Evolutionary conservation across 2,888 invertebrate genomes (phyloP), one percentile per base, ranked within the genome.

Genomic region (Drosophila yooni): DNA sequence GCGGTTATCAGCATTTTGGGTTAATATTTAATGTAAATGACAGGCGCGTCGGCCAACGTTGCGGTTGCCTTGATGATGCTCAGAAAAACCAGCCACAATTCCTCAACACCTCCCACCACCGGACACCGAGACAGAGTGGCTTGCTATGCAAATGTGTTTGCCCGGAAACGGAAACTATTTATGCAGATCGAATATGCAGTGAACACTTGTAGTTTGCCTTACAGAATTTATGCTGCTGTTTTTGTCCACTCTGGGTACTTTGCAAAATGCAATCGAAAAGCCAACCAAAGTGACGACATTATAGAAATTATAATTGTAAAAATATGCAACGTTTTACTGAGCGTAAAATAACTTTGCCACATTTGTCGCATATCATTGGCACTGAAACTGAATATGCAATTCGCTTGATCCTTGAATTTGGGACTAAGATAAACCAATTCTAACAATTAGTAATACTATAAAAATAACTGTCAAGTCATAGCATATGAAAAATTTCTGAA

Each of bases 1-100:
- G 62, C 63, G 73, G 85, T 78, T 88, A 85, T 88, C 82, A 85
- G 69, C 81, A 84, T 81, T 81, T 80, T 81, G 88, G 77, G 82
- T 91, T 91, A 90, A 89, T 91, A 88, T 91, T 90, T 91, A 90
- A 90, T 91, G 83, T 68, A 90, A 86, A 81, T 82, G 86, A 88
- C 86, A 76, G 71, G 53, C 60, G 33, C 53, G 62, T 56, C 69
- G 81, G 66, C 73, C 81, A 67, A 52, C 69, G 52, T 60, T 72
- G 82, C 67, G 85, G 82, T 75, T 51, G 70, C 73, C 70, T 63
- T 81, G 76, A 83, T 87, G 84, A 61, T 83, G 84, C 43, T 65
- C 53, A 59, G 51, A 40, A 51, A 34, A 33, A 36, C 51, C 15
- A 38, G 25, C 25, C 25, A 48, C 31, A 18, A 48, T 21, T 52